Base-by-base conservation (phyloP, 2,888 invertebrate genomes). In the Hybos culiciformis region DNA sequence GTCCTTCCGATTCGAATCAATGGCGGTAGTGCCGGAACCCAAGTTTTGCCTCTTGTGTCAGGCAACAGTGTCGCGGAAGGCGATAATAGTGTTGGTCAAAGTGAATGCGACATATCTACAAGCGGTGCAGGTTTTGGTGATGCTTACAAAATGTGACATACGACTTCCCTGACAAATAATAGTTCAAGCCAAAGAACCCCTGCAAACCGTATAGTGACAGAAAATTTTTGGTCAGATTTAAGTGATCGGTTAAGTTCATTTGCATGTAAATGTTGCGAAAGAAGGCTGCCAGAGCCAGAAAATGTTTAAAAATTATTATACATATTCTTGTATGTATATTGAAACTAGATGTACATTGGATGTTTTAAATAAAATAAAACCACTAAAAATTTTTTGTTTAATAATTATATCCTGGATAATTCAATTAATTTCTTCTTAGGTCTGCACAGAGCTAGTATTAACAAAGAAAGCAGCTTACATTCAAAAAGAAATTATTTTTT, bases 251-350 rank as follows among this genome's bases (percentile, higher is more conserved):
- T 66, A 41, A 66, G 62, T 50, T 57, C 60, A 41, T 58, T 66
- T 48, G 60, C 61, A 46, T 66, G 66, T 46, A 62, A 63, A 52
- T 66, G 66, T 53, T 66, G 66, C 53, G 63, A 65, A 50, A 60
- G 60, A 18, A 66, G 66, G 54, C 54, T 66, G 50, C 66, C 66
- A 37, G 63, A 62, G 50, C 65, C 66, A 49, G 66, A 66, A 50
- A 63, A 64, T 59, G 64, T 66, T 49, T 66, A 62, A 55, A 49
- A 46, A 21, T 41, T 19, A 5, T 19, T 37, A 11, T 15, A 42
- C n/a, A 37, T 26, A 6, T 26, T 5, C 3, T 5, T 26, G 12
- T 26, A 26, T 12, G 23, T n/a, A n/a, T n/a, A n/a, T n/a, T n/a
- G n/a, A n/a, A n/a, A n/a, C n/a, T n/a, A n/a, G n/a, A n/a, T n/a